These are phyloP conservation scores for Hemichromis elongatus DNA, from an alignment of 2,113 vertebrate species.

Conservation along the genomic window DNA sequence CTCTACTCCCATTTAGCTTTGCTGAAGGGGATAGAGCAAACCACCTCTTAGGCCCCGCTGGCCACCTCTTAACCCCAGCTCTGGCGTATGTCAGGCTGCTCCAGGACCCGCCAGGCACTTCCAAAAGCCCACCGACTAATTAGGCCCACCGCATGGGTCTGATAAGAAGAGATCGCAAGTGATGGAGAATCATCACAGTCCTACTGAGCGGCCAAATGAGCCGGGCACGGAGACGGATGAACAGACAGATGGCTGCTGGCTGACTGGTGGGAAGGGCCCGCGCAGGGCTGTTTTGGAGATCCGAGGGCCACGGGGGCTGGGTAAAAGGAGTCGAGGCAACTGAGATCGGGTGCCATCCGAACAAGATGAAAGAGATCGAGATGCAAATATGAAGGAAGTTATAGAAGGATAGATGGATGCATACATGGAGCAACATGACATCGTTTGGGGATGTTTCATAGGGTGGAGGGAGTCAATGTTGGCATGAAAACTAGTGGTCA, in stretches of 20 bases:
- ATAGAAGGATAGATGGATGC: neutral
- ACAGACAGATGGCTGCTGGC: constrained; percentile 69
- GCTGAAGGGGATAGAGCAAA: constrained; percentile 38
- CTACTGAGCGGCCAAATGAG: constrained; percentile 73
- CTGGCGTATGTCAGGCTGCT: constrained; percentile 54
- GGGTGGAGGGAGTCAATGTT: neutral
- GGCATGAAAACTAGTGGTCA: neutral
- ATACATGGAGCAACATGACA: constrained; percentile 2
- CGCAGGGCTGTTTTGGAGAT: constrained; percentile 40
- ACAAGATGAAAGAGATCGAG: constrained; percentile 12
- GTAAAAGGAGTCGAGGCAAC: constrained; percentile 23
- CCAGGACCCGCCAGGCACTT: constrained; percentile 43
- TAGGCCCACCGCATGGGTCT: constrained; percentile 73
- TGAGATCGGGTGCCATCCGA: constrained; percentile 22
- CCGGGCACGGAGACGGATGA: constrained; percentile 54
- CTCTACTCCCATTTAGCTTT: constrained; percentile 27
- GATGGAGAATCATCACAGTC: constrained; percentile 58
- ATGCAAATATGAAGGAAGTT: constrained; percentile 33
- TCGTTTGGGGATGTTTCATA: constrained; percentile 36
- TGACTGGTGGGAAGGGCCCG: constrained; percentile 62
- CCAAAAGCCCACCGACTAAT: constrained; percentile 68
- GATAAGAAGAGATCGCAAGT: constrained; percentile 62
- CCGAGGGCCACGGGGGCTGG: constrained; percentile 35
- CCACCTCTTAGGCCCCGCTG: constrained; percentile 57
- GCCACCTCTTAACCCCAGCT: constrained; percentile 64